phyloP scores from a whole-genome alignment of 2,888 invertebrate species.

The Lasioglossum pauxillum region DNA sequence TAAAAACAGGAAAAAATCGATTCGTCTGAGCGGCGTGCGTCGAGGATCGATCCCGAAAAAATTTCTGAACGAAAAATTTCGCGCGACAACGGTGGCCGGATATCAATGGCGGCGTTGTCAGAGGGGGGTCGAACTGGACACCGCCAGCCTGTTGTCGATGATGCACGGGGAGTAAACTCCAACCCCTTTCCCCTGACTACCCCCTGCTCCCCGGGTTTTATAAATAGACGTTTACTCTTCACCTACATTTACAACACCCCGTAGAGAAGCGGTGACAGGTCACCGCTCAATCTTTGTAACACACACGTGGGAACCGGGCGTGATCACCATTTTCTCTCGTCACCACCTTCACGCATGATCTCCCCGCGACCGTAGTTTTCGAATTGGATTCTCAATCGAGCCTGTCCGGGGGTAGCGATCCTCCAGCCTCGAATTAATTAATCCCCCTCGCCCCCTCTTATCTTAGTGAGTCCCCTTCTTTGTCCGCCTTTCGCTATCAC shows the following conservation, averaged over 20 bases:
- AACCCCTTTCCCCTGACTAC: constrained; percentile 10
- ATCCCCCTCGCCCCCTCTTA: constrained; percentile 20
- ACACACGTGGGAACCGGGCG: constrained; percentile 54
- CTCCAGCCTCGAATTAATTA: constrained; percentile 60
- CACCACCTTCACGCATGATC: constrained; percentile 73
- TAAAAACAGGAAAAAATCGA: constrained; percentile 17
- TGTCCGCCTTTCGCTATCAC: neutral
- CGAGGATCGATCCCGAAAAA: constrained; percentile 33
- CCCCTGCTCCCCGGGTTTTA: constrained; percentile 67
- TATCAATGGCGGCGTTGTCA: constrained; percentile 65
- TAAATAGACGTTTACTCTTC: constrained; percentile 83
- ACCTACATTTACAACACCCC: constrained; percentile 83
- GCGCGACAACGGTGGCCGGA: constrained; percentile 44
- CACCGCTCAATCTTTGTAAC: constrained; percentile 83
- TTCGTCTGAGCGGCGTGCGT: neutral
- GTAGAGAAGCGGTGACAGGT: constrained; percentile 85
- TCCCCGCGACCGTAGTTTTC: constrained; percentile 65
- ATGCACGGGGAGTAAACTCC: constrained; percentile 67
- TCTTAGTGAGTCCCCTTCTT: neutral
- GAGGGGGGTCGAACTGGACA: constrained; percentile 64
- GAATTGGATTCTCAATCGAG: constrained; percentile 67
- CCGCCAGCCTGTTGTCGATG: constrained; percentile 60
- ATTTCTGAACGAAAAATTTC: constrained; percentile 52
- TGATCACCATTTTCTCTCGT: constrained; percentile 66
- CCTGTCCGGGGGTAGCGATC: constrained; percentile 42